phyloP scores from a whole-genome alignment of 2,888 invertebrate species.

The Himalopsyche tibetana region DNA sequence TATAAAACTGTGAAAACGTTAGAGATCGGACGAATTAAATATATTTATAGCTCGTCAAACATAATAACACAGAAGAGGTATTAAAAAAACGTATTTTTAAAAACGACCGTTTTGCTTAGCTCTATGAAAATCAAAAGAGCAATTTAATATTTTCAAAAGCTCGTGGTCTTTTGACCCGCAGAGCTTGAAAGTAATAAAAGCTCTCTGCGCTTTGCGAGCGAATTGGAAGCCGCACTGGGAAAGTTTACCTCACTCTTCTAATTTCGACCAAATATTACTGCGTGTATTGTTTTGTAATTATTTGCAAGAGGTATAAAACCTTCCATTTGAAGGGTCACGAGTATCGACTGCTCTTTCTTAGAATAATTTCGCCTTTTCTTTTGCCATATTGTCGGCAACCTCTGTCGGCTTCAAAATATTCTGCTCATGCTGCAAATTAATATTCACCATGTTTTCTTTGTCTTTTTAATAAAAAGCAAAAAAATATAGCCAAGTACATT shows the following conservation, averaged over 20 bases:
- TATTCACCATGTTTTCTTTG: conserved; percentile 12
- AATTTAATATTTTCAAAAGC: conserved; percentile 39
- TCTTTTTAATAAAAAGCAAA: neutral
- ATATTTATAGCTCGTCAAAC: neutral
- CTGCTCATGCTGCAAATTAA: conserved; percentile 1
- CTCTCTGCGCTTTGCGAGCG: neutral
- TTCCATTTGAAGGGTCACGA: conserved; percentile 15
- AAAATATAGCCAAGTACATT: neutral
- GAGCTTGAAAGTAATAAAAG: conserved; percentile 6
- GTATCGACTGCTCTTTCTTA: conserved; percentile 15
- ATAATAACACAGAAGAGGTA: conserved; percentile 12
- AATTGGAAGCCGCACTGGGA: neutral
- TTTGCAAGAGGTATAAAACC: neutral
- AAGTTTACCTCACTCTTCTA: neutral
- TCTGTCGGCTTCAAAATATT: neutral
- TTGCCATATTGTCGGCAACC: neutral
- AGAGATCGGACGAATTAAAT: no score
- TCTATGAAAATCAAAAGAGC: conserved; percentile 35
- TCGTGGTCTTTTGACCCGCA: conserved; percentile 12
- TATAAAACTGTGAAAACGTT: no score
- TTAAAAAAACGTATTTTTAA: neutral
- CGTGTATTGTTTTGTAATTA: conserved; percentile 34
- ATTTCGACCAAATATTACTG: conserved; percentile 10
- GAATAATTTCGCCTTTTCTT: neutral
- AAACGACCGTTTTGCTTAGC: neutral